A percentile compares a stretch with the other conserved stretches of the same genome.
Conservation (phyloP, 2,888 invertebrate genomes). For the Coenonympha glycerion region DNA sequence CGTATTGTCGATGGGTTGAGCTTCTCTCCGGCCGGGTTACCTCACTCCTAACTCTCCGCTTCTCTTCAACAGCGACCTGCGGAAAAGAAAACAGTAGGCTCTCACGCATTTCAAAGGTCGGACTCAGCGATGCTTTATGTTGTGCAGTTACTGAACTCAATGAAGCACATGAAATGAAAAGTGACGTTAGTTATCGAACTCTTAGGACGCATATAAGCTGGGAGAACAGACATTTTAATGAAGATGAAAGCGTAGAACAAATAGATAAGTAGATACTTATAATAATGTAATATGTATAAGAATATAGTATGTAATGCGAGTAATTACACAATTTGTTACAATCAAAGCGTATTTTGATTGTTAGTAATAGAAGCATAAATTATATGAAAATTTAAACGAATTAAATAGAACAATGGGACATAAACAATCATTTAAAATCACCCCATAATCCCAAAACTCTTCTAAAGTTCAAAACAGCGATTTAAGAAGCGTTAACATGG, state of each 20-base stretch:
- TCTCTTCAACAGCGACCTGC: slow-evolving; percentile 72
- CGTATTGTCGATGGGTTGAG: slow-evolving; percentile 36
- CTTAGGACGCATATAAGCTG: no score
- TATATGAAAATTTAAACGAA: no score
- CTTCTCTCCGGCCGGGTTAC: slow-evolving; percentile 55
- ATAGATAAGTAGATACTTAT: no score
- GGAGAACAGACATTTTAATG: no score
- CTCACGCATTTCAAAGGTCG: slow-evolving; percentile 60
- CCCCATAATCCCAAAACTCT: neutral
- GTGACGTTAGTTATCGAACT: no score
- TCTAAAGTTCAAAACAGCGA: neutral
- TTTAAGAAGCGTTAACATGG: neutral
- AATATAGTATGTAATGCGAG: no score
- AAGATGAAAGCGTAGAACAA: no score
- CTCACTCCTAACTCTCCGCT: slow-evolving; percentile 63
- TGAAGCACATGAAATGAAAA: neutral
- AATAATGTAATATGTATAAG: no score
- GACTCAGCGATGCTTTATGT: neutral
- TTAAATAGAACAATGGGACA: no score
- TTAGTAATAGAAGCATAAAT: no score
- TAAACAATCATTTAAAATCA: neutral
- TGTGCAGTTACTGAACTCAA: neutral
- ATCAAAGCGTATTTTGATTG: no score
- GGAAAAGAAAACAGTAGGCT: slow-evolving; percentile 59
- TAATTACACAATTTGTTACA: no score